phyloP scores from a whole-genome alignment of 1,140 invertebrate genomes.

The Papilio dardanus region DNA sequence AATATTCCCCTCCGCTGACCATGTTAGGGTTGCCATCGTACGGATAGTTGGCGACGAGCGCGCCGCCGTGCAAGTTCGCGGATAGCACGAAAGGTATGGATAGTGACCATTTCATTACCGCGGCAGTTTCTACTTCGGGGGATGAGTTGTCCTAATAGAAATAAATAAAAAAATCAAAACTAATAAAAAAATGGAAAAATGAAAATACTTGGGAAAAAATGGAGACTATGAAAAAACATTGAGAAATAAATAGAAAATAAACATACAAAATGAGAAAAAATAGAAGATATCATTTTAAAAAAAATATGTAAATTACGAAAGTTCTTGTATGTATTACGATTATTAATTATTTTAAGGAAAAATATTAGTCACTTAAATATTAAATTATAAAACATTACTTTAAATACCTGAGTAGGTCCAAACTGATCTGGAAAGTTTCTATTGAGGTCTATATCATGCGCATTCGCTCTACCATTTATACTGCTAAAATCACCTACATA shows the following conservation, averaged over 20 bases:
- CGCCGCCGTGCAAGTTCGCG: conserved; percentile 97
- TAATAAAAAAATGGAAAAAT: too few relatives aligned
- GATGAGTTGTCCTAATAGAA: conserved; percentile 84
- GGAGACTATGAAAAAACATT: too few relatives aligned
- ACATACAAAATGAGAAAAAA: too few relatives aligned
- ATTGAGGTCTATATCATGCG: conserved; percentile 94
- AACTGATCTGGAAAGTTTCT: conserved; percentile 98
- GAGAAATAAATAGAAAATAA: too few relatives aligned
- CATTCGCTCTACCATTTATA: conserved; percentile 90
- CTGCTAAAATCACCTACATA: conserved; percentile 86
- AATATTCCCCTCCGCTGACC: conserved; percentile 76
- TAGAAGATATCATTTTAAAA: too few relatives aligned
- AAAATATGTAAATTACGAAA: too few relatives aligned
- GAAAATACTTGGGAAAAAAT: too few relatives aligned
- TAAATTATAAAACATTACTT: background rate
- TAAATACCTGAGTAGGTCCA: conserved; percentile 84
- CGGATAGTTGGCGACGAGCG: conserved; percentile 97
- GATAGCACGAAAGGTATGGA: conserved; percentile 96
- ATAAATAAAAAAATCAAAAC: background rate
- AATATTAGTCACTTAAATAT: too few relatives aligned
- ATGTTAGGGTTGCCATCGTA: conserved; percentile 88
- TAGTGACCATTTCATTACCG: conserved; percentile 96
- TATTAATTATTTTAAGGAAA: too few relatives aligned
- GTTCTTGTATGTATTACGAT: too few relatives aligned
- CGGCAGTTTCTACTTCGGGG: conserved; percentile 92